Base-by-base conservation (phyloP, 2,797 vertebrate genomes). In the Parambassis ranga region DNA sequence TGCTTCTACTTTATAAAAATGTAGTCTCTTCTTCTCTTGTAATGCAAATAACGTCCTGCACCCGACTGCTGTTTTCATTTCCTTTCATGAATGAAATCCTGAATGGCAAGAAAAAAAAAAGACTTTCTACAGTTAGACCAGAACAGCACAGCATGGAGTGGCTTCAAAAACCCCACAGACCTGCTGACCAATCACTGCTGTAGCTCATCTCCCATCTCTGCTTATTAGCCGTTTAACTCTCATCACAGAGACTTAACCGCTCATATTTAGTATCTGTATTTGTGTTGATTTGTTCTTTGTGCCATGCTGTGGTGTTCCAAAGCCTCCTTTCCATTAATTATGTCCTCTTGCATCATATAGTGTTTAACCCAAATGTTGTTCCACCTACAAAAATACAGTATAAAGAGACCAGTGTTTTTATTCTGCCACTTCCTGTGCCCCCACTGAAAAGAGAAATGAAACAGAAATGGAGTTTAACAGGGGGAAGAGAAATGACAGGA, bases 391-490 rank as follows among this genome's bases (percentile, higher is more conserved):
- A 36, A 27, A 42, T 39, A 36, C 57, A 28, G 4, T 4, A 13
- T 61, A 73, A 77, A 37, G 22, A 65, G 26, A 50, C 57, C 47
- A 51, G 14, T 42, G 57, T 58, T 38, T n/a, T 56, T 14, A 39
- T 28, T 33, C 46, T 48, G 18, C 43, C 43, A 22, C 44, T 52
- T 35, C 22, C 26, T 20, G 11, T 23, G 26, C 28, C 27, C 23
- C 31, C 11, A 18, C 43, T 32, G 16, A 37, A 41, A 43, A 28
- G 5, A 61, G 37, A 52, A 33, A 36, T 14, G 18, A 19, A 30
- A 70, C 26, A 28, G 38, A 63, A 33, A 38, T 7, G 9, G 30
- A 52, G 60, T 49, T 44, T 13, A 31, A 41, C 16, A 39, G 28
- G 16, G 60, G 53, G 52, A 27, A 14, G 33, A 47, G 20, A 15